These are phyloP conservation scores for Leptinotarsa peninsularis DNA, from an alignment of 2,888 invertebrate genomes.

Conservation along the genomic window DNA sequence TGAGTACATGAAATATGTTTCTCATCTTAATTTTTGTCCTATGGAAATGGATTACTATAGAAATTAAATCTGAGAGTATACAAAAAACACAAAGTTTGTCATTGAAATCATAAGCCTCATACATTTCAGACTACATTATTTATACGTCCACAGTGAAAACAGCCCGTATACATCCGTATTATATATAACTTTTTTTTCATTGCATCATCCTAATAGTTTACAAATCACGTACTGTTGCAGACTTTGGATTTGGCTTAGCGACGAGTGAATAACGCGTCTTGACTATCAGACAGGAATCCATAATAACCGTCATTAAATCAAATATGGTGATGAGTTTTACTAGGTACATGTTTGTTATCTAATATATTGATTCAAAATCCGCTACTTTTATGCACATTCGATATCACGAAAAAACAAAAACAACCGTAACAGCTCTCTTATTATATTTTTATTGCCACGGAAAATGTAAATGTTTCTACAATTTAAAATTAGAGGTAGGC, in stretches of 20 bases:
- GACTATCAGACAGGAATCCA: neutral
- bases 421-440: too few relatives aligned
- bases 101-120: too few relatives aligned
- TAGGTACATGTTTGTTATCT: neutral
- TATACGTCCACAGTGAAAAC: neutral
- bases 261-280: neutral
- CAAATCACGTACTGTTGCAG: neutral
- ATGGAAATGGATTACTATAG: too few relatives aligned
- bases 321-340: neutral
- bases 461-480: too few relatives aligned
- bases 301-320: conserved; percentile 9
- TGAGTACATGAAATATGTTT: too few relatives aligned
- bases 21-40: too few relatives aligned
- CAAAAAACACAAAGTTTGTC: too few relatives aligned
- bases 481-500: too few relatives aligned
- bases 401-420: neutral
- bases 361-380: neutral
- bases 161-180: neutral
- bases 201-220: neutral
- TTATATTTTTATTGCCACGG: too few relatives aligned
- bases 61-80: too few relatives aligned
- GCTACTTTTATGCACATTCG: neutral
- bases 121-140: too few relatives aligned
- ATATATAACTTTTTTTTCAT: neutral
- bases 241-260: neutral